phyloP scores from a whole-genome alignment of 2,113 vertebrate genomes.

The Nycticebus coucang region DNA sequence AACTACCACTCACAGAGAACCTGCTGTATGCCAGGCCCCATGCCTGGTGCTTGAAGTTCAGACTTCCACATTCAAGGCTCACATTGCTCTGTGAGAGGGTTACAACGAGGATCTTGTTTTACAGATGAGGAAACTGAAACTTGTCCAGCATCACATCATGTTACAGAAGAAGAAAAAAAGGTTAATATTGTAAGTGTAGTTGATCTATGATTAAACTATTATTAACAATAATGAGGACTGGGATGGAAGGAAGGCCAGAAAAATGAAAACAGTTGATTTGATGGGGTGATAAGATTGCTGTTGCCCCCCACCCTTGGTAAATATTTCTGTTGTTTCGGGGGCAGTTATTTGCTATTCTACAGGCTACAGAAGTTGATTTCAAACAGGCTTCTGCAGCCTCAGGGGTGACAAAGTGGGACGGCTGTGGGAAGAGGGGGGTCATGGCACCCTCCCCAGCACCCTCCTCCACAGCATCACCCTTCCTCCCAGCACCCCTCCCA shows the following conservation, averaged over 20 bases:
- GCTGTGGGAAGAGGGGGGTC: not conserved
- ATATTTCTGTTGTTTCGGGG: not conserved
- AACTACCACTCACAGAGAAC: not conserved
- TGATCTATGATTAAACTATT: not conserved
- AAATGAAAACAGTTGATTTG: not conserved
- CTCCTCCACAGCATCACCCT: not conserved
- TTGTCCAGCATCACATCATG: not conserved
- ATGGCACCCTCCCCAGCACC: not conserved
- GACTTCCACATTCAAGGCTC: not conserved
- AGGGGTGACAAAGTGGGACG: not conserved
- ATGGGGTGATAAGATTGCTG: not conserved
- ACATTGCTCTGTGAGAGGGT: too few species aligned
- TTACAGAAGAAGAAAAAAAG: not conserved
- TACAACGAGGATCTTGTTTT: not conserved
- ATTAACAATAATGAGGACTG: not conserved
- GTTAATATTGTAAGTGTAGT: not conserved
- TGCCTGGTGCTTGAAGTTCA: not conserved
- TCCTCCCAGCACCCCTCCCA: not conserved
- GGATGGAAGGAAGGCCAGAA: not conserved
- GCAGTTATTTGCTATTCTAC: accelerated
- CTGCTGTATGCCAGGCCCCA: not conserved
- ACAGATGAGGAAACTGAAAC: not conserved
- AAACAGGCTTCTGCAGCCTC: not conserved
- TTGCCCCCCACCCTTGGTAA: not conserved
- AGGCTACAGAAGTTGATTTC: not conserved